A percentile compares a stretch with the other conserved stretches of the same genome.
phyloP scores from a whole-genome alignment of 2,113 vertebrate genomes.

The Formicarius rufipectus region DNA sequence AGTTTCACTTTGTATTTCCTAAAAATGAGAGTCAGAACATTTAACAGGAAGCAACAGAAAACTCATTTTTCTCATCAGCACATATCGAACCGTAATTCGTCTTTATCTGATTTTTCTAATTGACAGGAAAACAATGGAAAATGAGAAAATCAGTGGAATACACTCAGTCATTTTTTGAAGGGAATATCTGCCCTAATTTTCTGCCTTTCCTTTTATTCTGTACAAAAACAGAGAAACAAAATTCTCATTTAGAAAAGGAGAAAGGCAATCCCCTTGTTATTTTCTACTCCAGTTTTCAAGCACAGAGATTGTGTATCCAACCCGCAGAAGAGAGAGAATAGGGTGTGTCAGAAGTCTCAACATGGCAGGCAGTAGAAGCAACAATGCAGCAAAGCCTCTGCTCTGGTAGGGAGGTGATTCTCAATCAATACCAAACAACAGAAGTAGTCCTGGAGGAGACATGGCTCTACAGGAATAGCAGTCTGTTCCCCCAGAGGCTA shows the following conservation, averaged over 20 bases:
- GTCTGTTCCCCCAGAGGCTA: not conserved
- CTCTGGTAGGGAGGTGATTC: fast-evolving
- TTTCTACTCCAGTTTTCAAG: not conserved
- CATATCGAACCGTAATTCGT: not conserved
- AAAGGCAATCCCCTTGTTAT: not conserved
- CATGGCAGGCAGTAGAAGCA: not conserved
- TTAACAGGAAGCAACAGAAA: not conserved
- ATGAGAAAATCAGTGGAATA: not conserved
- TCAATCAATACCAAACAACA: not conserved
- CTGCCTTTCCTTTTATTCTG: not conserved
- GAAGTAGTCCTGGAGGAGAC: not conserved
- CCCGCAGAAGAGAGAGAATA: not conserved
- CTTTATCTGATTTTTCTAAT: not conserved
- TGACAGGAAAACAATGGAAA: not conserved
- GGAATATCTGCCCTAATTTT: not conserved
- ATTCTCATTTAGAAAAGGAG: not conserved
- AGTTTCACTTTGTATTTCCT: not conserved
- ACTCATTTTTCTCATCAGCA: not conserved
- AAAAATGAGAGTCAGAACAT: not conserved
- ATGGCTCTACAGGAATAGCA: not conserved
- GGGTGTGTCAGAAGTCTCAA: fast-evolving
- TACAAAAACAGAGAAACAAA: not conserved
- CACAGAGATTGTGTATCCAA: not conserved
- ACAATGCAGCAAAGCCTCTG: not conserved
- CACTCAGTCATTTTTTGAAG: not conserved